Evolutionary conservation across 1,140 invertebrate genomes (phyloP).

Genomic region (Anadara kagoshimensis): DNA sequence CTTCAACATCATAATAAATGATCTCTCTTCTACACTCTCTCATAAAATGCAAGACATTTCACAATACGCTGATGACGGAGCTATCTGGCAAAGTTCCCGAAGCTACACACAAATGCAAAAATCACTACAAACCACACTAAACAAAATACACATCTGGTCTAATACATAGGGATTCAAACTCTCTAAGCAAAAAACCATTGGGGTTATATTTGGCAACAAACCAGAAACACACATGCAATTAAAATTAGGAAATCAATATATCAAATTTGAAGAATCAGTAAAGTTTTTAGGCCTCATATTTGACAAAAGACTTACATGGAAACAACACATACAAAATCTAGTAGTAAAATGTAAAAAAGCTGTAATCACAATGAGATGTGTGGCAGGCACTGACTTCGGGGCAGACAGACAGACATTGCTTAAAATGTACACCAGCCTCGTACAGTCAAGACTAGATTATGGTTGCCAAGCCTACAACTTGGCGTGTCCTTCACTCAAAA

Average conservation of each 20-base stretch:
- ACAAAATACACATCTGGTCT: background rate
- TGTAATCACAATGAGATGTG: background rate
- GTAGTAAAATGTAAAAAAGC: background rate
- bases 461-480: background rate
- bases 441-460: constrained; percentile 3
- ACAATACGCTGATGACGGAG: constrained; percentile 6
- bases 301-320: background rate
- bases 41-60: background rate
- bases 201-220: background rate
- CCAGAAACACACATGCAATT: background rate
- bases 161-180: background rate
- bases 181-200: background rate
- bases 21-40: background rate
- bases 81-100: background rate
- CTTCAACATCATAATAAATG: constrained; percentile 4
- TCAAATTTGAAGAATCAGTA: background rate
- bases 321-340: constrained; percentile 3
- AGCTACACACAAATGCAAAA: background rate
- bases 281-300: constrained; percentile 15
- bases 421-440: background rate
- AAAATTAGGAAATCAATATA: background rate
- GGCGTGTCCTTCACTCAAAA: background rate
- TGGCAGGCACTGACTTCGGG: background rate
- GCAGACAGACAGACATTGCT: background rate
- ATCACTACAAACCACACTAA: background rate